Base-by-base conservation (phyloP, 2,888 invertebrate genomes). In the Trichogramma evanescens region DNA sequence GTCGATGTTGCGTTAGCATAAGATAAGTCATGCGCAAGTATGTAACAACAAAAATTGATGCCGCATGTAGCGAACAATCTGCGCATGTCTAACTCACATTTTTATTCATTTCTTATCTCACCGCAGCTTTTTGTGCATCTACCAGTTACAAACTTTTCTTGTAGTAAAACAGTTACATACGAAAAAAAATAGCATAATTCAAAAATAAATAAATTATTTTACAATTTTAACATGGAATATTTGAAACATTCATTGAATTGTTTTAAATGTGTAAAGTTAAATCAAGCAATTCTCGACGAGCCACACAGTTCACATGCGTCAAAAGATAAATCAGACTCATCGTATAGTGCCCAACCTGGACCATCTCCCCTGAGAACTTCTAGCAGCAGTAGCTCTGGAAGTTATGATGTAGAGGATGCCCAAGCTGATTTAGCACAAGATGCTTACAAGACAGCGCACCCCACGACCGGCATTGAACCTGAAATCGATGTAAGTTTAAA, bases 381-480 rank as follows among this genome's bases (percentile, higher is more conserved):
- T 9, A 75, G 70, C 57, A 78, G 77, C 63, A 78, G 77, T 55
- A 78, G 77, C 65, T 77, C 77, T 10, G 77, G 77, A 26, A 77
- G 77, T 61, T 77, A 77, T 64, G 77, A 77, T 59, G 70, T 78
- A 41, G 75, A 77, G 40, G 77, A 77, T 51, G 75, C 77, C 4
- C 73, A 73, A 72, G 69, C 73, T 5, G 75, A 75, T 59, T 63
- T 66, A 6, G 56, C 46, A 6, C 65, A 67, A 42, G 73, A 74
- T 48, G 59, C 62, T 56, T 70, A 68, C 44, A 67, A 64, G 49
- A 9, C 26, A 26, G 26, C 48, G 26, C 63, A 4, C 7, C 46
- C 6, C 45, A 49, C 44, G 44, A 50, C 57, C 4, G 26, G 6
- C 1, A 43, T 44, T 4, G 61, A 61, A n/a, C 63, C 50, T 5